Conservation (phyloP, 2,888 invertebrate species). For the Eudasyphora cyanicolor region DNA sequence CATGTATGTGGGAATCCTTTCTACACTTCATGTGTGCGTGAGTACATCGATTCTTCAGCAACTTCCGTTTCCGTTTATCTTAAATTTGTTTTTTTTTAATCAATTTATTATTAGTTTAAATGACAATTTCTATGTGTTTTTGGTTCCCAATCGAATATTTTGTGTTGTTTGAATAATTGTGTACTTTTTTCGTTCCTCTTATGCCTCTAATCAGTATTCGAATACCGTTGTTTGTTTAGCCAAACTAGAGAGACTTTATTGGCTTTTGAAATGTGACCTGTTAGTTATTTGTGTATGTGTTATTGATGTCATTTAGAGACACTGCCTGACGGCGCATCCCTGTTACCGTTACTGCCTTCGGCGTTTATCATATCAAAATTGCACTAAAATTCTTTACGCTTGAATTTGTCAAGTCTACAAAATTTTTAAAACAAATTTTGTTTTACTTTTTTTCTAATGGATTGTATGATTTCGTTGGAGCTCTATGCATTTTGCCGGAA, state of each 20-base stretch:
- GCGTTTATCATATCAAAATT: background rate
- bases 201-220: background rate
- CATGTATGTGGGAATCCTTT: background rate
- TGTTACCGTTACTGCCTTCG: background rate
- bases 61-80: slow-evolving; percentile 58
- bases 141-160: background rate
- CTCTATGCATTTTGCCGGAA: background rate
- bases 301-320: no score
- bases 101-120: slow-evolving; percentile 13
- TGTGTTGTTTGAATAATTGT: background rate
- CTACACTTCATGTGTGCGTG: background rate
- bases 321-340: background rate
- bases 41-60: slow-evolving; percentile 15
- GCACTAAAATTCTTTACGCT: slow-evolving; percentile 5
- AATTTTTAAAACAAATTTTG: slow-evolving; percentile 16
- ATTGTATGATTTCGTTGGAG: background rate
- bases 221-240: slow-evolving; percentile 13
- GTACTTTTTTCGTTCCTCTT: background rate
- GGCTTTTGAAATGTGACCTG: background rate
- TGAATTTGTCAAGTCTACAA: slow-evolving; percentile 27
- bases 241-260: background rate
- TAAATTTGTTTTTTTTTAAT: slow-evolving; percentile 9
- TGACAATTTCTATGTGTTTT: slow-evolving; percentile 3
- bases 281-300: background rate
- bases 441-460: background rate